These are phyloP conservation scores for Cephalotes varians DNA, from an alignment of 2,888 invertebrate species.

Conservation along the genomic window DNA sequence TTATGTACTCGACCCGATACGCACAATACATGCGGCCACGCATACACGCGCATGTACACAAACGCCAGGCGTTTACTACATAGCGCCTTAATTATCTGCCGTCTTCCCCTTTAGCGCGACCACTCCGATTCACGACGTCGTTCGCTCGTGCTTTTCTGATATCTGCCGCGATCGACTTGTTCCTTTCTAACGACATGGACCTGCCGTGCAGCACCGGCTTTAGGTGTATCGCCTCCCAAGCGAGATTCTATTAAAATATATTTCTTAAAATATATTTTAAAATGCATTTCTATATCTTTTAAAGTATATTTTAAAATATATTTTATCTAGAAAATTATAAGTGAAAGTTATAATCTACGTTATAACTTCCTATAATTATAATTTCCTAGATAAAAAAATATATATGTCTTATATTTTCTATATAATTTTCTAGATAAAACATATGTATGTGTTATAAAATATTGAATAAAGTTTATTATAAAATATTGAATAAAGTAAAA, in stretches of 20 bases:
- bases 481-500: neutral
- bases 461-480: too few species aligned
- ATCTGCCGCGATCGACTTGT: conserved; percentile 73
- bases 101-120: conserved; percentile 74
- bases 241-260: neutral
- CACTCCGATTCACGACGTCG: conserved; percentile 54
- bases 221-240: conserved; percentile 8
- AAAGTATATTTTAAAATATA: neutral
- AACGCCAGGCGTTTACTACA: conserved; percentile 78
- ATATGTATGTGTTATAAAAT: too few species aligned
- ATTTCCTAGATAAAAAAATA: too few species aligned
- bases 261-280: too few species aligned
- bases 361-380: too few species aligned
- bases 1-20: conserved; percentile 62
- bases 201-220: conserved; percentile 33
- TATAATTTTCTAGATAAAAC: neutral
- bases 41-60: conserved; percentile 42
- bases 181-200: conserved; percentile 69
- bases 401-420: too few species aligned
- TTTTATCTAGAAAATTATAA: neutral
- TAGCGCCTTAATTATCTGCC: conserved; percentile 85
- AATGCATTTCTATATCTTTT: too few species aligned
- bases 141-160: conserved; percentile 66
- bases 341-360: too few species aligned
- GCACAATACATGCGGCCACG: conserved; percentile 53